Base-by-base conservation (phyloP, 2,888 invertebrate species). In the Orgyia antiqua region DNA sequence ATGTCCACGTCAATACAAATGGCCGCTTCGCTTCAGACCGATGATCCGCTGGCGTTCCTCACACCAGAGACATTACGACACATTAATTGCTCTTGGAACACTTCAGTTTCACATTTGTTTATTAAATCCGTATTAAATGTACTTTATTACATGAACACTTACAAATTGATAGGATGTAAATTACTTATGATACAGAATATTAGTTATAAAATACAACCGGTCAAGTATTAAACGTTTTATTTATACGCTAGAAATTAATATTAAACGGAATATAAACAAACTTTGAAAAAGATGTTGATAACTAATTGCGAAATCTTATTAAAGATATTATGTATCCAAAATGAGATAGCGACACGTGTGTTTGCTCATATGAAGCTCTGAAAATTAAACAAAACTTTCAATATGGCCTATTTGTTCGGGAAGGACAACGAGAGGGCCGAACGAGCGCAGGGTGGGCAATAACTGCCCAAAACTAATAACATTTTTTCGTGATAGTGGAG, bases 401-500 rank as follows among this genome's bases (percentile, higher is more conserved):
- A 74, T 73, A 68, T 60, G 53, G 61, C 52, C 51, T 68, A 68
- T 70, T 70, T 72, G 71, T 64, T 61, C 62, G 61, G 61, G 59
- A 64, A 64, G 59, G 66, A 59, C 58, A 56, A 51, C 36, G 59
- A 52, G 67, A 69, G 72, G 76, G 70, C 61, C 63, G 68, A 58
- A 54, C 61, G 69, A 62, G 64, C 41, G 57, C 56, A 44, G 65
- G 74, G 74, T 68, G 72, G 73, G 72, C 77, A 78, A 82, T 77
- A 79, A 74, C 77, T 77, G 64, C 71, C 76, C 71, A 72, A 80
- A 82, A 82, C 82, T 80, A 83, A 83, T 83, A 83, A 80, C 77
- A 83, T 82, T 80, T 82, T 83, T 83, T 69, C 65, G 74, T 72
- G 77, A 79, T 79, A 78, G 76, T 66, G 62, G 69, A 65, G 68